Percentiles rank a stretch among this genome's conserved stretches.
Conservation (phyloP, 2,797 vertebrate species). For the Pristis pectinata region DNA sequence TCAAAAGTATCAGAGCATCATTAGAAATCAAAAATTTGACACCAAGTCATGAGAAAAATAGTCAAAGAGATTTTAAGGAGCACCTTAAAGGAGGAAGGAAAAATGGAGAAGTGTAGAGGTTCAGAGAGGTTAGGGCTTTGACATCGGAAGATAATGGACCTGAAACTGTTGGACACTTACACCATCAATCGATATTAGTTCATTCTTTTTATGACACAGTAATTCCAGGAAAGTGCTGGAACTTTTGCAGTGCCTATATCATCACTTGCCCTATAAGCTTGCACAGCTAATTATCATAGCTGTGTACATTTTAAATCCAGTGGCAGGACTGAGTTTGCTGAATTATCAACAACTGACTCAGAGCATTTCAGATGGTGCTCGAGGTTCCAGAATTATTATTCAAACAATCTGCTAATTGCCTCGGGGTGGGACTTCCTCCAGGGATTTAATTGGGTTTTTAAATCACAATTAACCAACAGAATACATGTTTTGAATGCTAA, state of each 20-base stretch:
- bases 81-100: too few species aligned
- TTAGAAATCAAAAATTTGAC: too few species aligned
- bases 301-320: not conserved
- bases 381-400: not conserved
- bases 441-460: not conserved
- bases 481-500: not conserved
- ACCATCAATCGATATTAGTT: not conserved
- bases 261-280: not conserved
- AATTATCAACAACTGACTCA: not conserved
- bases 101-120: too few species aligned
- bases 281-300: not conserved
- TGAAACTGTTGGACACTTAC: not conserved
- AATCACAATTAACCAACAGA: not conserved
- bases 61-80: too few species aligned
- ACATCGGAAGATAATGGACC: too few species aligned
- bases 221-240: not conserved
- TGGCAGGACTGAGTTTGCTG: not conserved
- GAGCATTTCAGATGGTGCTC: not conserved
- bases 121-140: too few species aligned
- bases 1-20: too few species aligned
- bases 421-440: not conserved
- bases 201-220: not conserved
- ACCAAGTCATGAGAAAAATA: too few species aligned
- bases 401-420: not conserved
- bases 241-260: not conserved